Evolutionary conservation across 1,140 invertebrate genomes (phyloP).

Genomic region (Calliphora vicina): DNA sequence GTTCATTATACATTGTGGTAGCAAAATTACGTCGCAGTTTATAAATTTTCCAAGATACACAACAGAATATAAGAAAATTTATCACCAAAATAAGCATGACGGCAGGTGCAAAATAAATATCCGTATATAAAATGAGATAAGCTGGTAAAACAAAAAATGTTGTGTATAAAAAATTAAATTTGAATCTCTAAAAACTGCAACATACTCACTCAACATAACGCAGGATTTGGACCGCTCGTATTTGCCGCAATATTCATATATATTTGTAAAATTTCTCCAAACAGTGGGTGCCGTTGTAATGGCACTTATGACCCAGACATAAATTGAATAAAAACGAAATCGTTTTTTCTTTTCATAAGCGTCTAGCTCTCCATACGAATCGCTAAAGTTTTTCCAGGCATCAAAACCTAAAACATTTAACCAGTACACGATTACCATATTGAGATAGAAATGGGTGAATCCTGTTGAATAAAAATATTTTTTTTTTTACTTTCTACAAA

Average conservation of each 20-base stretch:
- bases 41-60: not conserved
- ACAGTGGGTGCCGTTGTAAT: not conserved
- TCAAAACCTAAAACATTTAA: conserved; percentile 14
- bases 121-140: not conserved
- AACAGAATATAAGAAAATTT: not conserved
- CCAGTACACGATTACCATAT: not conserved
- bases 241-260: not conserved
- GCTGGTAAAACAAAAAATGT: not conserved
- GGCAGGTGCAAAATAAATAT: not conserved
- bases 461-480: not conserved
- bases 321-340: not conserved
- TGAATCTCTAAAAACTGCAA: not conserved
- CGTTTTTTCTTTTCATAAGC: not conserved
- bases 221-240: not conserved
- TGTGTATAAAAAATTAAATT: not conserved
- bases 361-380: not conserved
- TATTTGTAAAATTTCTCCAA: not conserved
- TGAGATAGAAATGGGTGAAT: not conserved
- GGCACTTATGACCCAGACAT: not conserved
- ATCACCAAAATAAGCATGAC: not conserved
- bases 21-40: not conserved
- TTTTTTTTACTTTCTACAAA: not conserved
- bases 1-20: not conserved
- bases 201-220: not conserved
- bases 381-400: not conserved